Percentiles rank a stretch among this genome's conserved stretches.
These are phyloP conservation scores for Pantherophis alleghaniensis DNA, from an alignment of 2,797 vertebrate species.

Conservation along the genomic window DNA sequence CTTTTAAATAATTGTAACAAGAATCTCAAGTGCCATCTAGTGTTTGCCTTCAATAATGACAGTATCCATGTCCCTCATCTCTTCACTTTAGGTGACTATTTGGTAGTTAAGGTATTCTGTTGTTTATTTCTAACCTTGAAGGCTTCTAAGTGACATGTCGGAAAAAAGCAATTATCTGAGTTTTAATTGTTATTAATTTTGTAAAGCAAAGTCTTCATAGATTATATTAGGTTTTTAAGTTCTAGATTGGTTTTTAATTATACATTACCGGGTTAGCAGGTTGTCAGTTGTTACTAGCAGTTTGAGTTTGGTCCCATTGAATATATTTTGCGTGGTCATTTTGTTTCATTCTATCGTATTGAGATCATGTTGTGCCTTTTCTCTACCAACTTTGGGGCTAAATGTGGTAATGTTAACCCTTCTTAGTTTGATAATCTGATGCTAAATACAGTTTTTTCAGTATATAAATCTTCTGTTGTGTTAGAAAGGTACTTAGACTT, in stretches of 20 bases:
- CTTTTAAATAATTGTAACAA: neutral
- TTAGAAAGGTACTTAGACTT: neutral
- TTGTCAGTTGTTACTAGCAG: neutral
- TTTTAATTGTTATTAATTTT: neutral
- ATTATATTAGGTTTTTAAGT: neutral
- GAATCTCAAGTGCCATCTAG: neutral
- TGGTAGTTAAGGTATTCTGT: neutral
- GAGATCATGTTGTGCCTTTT: neutral
- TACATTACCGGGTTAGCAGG: neutral
- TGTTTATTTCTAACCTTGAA: neutral
- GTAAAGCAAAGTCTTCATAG: neutral
- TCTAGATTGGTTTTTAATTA: neutral
- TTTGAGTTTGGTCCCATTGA: neutral
- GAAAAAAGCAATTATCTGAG: neutral
- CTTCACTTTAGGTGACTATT: neutral
- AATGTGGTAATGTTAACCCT: neutral
- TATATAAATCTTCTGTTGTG: neutral
- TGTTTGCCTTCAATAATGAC: neutral
- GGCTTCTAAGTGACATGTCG: neutral
- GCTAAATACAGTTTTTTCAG: neutral
- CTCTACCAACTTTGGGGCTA: neutral
- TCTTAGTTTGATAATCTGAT: neutral
- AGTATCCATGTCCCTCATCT: neutral
- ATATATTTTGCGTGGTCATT: neutral
- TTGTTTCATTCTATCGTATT: neutral